phyloP scores from a whole-genome alignment of 1,140 invertebrate genomes.

The Bombus turneri region DNA sequence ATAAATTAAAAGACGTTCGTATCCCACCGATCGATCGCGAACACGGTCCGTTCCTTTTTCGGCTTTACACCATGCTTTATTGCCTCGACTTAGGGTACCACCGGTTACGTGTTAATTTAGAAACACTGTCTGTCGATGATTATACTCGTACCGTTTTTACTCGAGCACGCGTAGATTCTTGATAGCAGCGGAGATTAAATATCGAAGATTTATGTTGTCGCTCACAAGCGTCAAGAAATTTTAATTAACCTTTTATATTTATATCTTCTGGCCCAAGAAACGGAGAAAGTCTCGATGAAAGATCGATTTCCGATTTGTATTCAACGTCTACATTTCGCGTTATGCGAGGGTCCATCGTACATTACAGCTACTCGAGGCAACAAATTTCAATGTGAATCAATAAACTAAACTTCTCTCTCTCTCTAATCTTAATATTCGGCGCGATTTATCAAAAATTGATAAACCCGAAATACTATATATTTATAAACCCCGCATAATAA shows the following conservation, averaged over 20 bases:
- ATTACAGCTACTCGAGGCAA: too few species aligned
- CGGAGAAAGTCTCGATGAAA: too few species aligned
- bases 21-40: conserved; percentile 60
- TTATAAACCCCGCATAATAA: too few species aligned
- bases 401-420: too few species aligned
- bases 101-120: background rate
- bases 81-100: background rate
- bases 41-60: conserved; percentile 27
- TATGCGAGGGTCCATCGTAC: too few species aligned
- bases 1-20: conserved; percentile 71
- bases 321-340: too few species aligned
- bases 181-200: background rate
- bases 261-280: too few species aligned
- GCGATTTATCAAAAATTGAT: too few species aligned
- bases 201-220: background rate
- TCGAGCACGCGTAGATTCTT: background rate
- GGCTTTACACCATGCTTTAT: conserved; percentile 1
- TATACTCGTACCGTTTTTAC: background rate
- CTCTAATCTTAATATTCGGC: too few species aligned
- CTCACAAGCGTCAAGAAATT: background rate
- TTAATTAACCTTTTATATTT: background rate
- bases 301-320: too few species aligned
- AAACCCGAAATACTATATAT: too few species aligned
- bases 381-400: too few species aligned
- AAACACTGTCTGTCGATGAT: background rate